Conservation (phyloP, 2,888 invertebrate genomes). For the Aleiodes leptofemur region DNA sequence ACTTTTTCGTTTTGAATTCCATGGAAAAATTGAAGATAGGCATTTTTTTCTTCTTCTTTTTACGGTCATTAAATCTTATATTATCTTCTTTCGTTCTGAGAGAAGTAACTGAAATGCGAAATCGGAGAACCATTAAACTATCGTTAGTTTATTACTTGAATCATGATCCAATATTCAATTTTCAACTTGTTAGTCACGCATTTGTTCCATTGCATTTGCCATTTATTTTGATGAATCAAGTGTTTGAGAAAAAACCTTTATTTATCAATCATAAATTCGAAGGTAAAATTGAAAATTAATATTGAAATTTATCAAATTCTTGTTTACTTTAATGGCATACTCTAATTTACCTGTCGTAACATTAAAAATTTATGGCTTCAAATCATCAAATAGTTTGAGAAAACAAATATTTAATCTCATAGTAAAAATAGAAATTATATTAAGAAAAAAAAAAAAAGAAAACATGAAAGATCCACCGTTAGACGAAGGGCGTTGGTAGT, state of each 20-base stretch:
- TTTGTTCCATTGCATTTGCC: conserved; percentile 2
- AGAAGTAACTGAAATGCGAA: conserved; percentile 37
- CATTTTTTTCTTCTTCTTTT: conserved; percentile 27
- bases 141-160: conserved; percentile 52
- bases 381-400: conserved; percentile 11
- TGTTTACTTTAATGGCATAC: background rate
- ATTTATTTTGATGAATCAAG: no score
- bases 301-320: conserved; percentile 21
- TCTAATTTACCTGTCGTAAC: conserved; percentile 21
- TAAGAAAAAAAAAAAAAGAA: background rate
- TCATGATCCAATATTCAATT: conserved; percentile 44
- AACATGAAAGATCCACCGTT: background rate
- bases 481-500: conserved; percentile 36
- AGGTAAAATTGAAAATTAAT: conserved; percentile 23
- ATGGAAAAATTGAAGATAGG: conserved; percentile 43
- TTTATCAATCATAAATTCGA: background rate
- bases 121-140: conserved; percentile 54
- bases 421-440: conserved; percentile 9
- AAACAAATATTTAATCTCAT: conserved; percentile 13
- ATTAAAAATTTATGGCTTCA: background rate
- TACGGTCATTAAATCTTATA: conserved; percentile 38
- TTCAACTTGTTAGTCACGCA: conserved; percentile 53
- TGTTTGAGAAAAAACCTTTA: no score
- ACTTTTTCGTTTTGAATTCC: conserved; percentile 27
- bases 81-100: conserved; percentile 2